Evolutionary conservation across 2,797 vertebrate species (phyloP).

Genomic region (Alectoris magna): DNA sequence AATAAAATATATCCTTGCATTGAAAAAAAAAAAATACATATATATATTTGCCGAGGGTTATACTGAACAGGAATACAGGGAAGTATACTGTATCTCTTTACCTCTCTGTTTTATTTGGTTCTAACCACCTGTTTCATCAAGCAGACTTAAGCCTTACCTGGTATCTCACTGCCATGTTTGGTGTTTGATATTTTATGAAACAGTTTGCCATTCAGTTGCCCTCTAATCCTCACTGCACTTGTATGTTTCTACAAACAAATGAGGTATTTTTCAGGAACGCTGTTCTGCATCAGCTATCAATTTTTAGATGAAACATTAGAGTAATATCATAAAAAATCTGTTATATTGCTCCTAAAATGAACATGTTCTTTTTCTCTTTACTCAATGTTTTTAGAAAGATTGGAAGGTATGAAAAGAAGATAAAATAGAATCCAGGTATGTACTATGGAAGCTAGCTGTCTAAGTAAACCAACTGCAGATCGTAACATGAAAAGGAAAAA

Average conservation of each 20-base stretch:
- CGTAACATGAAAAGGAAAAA: background rate
- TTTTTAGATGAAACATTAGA: background rate
- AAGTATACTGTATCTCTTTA: background rate
- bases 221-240: background rate
- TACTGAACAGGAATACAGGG: background rate
- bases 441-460: background rate
- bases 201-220: background rate
- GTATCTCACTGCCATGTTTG: background rate
- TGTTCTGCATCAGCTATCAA: background rate
- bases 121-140: background rate
- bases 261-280: background rate
- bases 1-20: background rate
- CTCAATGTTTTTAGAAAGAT: background rate
- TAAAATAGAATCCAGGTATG: background rate
- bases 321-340: background rate
- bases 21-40: too few species aligned
- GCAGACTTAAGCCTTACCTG: background rate
- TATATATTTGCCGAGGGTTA: background rate
- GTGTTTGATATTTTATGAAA: background rate
- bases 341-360: background rate
- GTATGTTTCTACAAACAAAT: slow-evolving; percentile 25
- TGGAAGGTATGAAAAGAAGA: background rate
- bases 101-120: background rate
- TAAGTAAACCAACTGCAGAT: background rate
- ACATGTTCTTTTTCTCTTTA: background rate